A percentile compares a stretch with the other conserved stretches of the same genome.
phyloP scores from a whole-genome alignment of 2,113 vertebrate species.

The Atlantisia rogersi region DNA sequence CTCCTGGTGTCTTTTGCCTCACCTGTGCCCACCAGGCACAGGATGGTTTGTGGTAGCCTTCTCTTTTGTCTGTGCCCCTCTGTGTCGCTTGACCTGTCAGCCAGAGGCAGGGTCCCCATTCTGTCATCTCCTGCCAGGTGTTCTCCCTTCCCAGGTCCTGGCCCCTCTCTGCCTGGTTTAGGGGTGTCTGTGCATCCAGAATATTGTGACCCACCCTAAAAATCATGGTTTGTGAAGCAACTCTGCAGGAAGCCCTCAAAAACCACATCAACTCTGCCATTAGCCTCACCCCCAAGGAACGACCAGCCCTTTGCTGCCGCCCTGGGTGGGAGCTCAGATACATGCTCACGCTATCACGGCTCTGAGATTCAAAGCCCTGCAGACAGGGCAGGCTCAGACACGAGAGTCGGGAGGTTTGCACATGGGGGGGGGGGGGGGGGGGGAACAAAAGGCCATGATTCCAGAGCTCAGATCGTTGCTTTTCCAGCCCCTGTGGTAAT shows the following conservation, averaged over 20 bases:
- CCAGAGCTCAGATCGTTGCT: fast-evolving
- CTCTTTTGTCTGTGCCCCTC: not conserved
- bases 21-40: fast-evolving
- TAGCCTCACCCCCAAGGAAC: not conserved
- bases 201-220: not conserved
- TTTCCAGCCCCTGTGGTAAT: not conserved
- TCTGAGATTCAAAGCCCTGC: not conserved
- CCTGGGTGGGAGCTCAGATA: slow-evolving; percentile 9
- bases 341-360: not conserved
- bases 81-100: fast-evolving
- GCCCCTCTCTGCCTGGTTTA: not conserved
- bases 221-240: not conserved
- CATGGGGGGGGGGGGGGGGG: not conserved
- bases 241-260: not conserved
- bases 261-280: not conserved
- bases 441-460: not conserved
- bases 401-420: not conserved
- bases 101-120: not conserved
- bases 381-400: slow-evolving; percentile 44
- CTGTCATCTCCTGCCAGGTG: not conserved
- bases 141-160: not conserved
- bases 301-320: not conserved
- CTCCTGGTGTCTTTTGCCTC: not conserved
- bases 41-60: not conserved
- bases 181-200: not conserved